Conservation (phyloP, 2,113 vertebrate genomes). For the Onychorhynchus coronatus region DNA sequence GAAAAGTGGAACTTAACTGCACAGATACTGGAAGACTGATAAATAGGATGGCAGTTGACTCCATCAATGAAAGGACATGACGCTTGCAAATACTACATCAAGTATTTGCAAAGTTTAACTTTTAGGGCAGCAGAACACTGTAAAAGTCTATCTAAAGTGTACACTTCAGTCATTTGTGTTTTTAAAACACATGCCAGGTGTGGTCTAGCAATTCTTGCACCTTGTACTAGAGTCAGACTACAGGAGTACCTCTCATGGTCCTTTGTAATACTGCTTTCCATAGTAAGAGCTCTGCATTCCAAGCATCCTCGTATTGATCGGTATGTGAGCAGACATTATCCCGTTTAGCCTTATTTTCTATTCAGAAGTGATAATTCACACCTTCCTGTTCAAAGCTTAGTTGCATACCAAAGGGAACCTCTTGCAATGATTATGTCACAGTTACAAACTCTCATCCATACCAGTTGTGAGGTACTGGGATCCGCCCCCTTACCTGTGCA, state of each 20-base stretch:
- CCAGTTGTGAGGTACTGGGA: not conserved
- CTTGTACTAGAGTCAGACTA: not conserved
- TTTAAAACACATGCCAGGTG: not conserved
- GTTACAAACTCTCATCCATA: not conserved
- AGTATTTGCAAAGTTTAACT: not conserved
- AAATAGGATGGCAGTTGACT: not conserved
- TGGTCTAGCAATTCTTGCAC: not conserved
- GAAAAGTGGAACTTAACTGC: not conserved
- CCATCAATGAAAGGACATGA: not conserved
- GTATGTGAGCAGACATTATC: not conserved
- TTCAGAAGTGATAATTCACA: not conserved
- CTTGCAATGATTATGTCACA: not conserved
- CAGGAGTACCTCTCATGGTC: not conserved
- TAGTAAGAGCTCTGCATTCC: not conserved
- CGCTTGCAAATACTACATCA: not conserved
- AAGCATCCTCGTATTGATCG: not conserved
- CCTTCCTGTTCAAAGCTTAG: not conserved
- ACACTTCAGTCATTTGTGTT: not conserved
- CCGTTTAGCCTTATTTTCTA: not conserved
- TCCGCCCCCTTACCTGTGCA: slow-evolving; percentile 76
- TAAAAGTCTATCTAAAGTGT: not conserved
- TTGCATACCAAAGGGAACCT: not conserved
- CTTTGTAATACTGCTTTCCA: not conserved
- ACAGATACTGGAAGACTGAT: not conserved
- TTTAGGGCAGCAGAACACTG: not conserved